Evolutionary conservation across 1,140 invertebrate genomes (phyloP), one percentile per base, ranked within the genome.

Genomic region (Drosophila truncata): DNA sequence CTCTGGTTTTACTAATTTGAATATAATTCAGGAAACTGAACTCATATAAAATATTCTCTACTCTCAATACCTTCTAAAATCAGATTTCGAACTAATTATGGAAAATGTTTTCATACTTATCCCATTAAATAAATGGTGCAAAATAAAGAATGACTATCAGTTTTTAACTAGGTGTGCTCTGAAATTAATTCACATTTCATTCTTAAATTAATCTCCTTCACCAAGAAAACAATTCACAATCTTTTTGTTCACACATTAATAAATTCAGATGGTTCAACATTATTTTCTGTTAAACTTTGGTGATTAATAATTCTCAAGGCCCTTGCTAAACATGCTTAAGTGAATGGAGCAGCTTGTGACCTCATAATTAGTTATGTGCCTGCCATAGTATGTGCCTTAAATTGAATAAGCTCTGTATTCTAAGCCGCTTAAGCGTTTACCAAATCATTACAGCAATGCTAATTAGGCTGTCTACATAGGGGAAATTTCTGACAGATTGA

Each of bases 331-430:
- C 29, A 33, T 14, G 55, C 54, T 39, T 39, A n/a, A 41, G 20
- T 41, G 25, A 64, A 41, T 54, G n/a, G 35, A 58, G 54, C 23
- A 25, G 35, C 61, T 59, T 16, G 14, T 39, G 50, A 57, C 50
- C 52, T 59, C 61, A 31, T 63, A 63, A 63, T 63, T 41, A 59
- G 47, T 13, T 63, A 8, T 49, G 44, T 35, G n/a, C 60, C 61
- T 23, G 20, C 50, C 23, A 58, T 41, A 41, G 49, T 39, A 59
- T 63, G 50, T 55, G 35, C 18, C n/a, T 23, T 42, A 41, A 57
- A 57, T 25, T 58, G 3, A 58, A 58, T 58, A 31, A 23, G 18
- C 52, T 31, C 25, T 57, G 33, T 20, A 20, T 29, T 57, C 9
- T 39, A 63, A 63, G 47, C 31, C 23, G 31, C 60, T 62, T 62